A percentile compares a stretch with the other conserved stretches of the same genome.
Evolutionary conservation across 2,888 invertebrate genomes (phyloP).

Genomic region (Ernsta delagoae): DNA sequence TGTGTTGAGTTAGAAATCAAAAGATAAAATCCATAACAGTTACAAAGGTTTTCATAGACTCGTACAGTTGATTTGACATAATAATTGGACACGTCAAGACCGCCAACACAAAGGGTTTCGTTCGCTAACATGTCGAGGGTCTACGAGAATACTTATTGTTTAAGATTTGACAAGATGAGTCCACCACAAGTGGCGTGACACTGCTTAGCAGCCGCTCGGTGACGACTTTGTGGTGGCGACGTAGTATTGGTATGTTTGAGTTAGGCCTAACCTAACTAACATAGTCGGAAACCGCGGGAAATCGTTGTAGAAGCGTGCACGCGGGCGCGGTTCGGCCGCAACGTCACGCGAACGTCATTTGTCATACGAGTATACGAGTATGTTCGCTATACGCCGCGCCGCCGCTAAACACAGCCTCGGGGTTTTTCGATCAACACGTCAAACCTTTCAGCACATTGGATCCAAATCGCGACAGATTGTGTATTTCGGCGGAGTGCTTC

Average conservation of each 20-base stretch:
- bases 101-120: slow-evolving; percentile 5
- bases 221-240: slow-evolving; percentile 22
- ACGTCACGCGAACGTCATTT: slow-evolving; percentile 65
- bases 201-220: background rate
- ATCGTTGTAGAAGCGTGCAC: background rate
- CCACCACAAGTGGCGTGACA: slow-evolving; percentile 13
- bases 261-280: slow-evolving; percentile 12
- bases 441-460: slow-evolving; percentile 32
- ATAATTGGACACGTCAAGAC: background rate
- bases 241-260: slow-evolving; percentile 21
- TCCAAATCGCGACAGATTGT: slow-evolving; percentile 4
- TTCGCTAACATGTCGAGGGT: slow-evolving; percentile 23
- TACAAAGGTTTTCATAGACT: background rate
- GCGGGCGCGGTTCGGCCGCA: slow-evolving; percentile 41
- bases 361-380: too few relatives aligned
- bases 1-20: background rate
- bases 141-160: slow-evolving; percentile 1
- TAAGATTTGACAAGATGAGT: slow-evolving; percentile 11
- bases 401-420: slow-evolving; percentile 15
- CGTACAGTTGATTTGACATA: background rate
- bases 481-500: background rate
- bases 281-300: background rate
- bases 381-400: slow-evolving; percentile 42
- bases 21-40: background rate
- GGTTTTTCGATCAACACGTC: slow-evolving; percentile 31